Percentiles rank a stretch among this genome's conserved stretches.
phyloP scores from a whole-genome alignment of 2,888 invertebrate genomes.

The Ditula angustiorana region DNA sequence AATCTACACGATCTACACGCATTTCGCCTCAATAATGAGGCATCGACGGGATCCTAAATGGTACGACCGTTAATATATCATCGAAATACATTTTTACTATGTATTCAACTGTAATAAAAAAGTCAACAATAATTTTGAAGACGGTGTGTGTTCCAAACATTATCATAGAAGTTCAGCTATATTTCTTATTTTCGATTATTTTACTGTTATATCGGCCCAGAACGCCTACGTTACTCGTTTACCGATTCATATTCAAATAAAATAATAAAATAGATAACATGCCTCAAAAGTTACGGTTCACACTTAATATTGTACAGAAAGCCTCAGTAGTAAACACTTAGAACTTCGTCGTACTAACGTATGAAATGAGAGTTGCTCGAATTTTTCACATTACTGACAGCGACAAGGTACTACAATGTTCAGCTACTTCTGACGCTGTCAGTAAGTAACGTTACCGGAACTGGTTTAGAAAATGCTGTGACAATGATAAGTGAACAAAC shows the following conservation, averaged over 20 bases:
- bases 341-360: too few relatives aligned
- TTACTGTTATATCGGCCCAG: conserved; percentile 21
- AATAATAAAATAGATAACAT: conserved; percentile 34
- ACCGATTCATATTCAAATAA: conserved; percentile 30
- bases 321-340: too few relatives aligned
- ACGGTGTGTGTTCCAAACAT: neutral
- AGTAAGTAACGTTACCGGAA: conserved; percentile 17
- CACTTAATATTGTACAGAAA: conserved; percentile 19
- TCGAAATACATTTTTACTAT: neutral
- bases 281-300: conserved; percentile 24
- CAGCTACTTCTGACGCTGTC: too few relatives aligned
- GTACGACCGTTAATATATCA: neutral
- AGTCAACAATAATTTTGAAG: neutral
- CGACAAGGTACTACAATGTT: too few relatives aligned
- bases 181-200: conserved; percentile 22
- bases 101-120: neutral
- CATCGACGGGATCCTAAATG: too few relatives aligned
- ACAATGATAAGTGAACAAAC: neutral
- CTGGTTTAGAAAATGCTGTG: neutral
- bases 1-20: too few relatives aligned
- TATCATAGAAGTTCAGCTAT: conserved; percentile 22
- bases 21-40: too few relatives aligned
- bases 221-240: conserved; percentile 21
- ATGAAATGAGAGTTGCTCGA: too few relatives aligned
- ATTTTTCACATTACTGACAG: too few relatives aligned